These are phyloP conservation scores for Etheostoma cragini DNA, from an alignment of 2,113 vertebrate species.

Conservation along the genomic window DNA sequence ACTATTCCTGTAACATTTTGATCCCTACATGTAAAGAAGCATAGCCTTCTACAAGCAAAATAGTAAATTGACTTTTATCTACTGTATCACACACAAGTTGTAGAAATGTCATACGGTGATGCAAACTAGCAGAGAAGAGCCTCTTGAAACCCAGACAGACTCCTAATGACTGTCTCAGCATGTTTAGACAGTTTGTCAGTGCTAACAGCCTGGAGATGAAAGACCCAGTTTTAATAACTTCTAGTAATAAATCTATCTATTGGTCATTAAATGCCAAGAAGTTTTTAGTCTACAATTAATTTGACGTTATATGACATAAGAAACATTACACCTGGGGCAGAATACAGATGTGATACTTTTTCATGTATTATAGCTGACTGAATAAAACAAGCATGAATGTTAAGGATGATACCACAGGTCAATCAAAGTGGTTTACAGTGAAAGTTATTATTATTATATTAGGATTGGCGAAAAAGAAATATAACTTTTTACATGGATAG, in stretches of 20 bases:
- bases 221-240: constrained; percentile 13
- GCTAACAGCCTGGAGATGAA: constrained; percentile 24
- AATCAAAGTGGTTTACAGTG: not conserved
- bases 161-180: constrained; percentile 29
- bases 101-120: not conserved
- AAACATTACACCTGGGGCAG: constrained; percentile 6
- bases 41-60: not conserved
- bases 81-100: not conserved
- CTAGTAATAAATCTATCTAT: constrained; percentile 39
- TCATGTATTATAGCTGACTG: not conserved
- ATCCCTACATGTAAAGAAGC: not conserved
- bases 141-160: constrained; percentile 22
- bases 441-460: no score
- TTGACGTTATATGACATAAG: not conserved
- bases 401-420: not conserved
- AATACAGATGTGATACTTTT: constrained; percentile 10
- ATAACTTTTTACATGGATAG: no score
- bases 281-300: not conserved
- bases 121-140: constrained; percentile 14
- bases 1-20: not conserved
- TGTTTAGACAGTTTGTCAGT: constrained; percentile 49
- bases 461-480: not conserved
- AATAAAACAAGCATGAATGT: not conserved
- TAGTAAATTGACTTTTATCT: not conserved
- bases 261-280: constrained; percentile 25